These are phyloP conservation scores for Ciconia boyciana DNA, from an alignment of 2,113 vertebrate genomes.

Conservation along the genomic window DNA sequence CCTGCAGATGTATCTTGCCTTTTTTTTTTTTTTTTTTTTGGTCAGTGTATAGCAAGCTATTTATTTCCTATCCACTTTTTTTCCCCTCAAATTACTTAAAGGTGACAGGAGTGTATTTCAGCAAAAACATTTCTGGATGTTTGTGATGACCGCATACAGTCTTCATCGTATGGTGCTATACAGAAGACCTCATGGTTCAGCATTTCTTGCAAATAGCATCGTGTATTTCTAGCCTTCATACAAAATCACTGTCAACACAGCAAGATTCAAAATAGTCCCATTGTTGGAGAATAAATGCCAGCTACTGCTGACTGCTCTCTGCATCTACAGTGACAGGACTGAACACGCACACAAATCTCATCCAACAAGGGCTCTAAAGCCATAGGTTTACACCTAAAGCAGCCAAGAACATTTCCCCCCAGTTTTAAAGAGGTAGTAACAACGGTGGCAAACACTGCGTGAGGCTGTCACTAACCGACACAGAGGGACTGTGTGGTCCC, in stretches of 20 bases:
- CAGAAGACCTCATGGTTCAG: not conserved
- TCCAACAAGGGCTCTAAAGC: not conserved
- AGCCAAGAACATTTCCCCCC: not conserved
- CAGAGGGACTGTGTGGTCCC: too few relatives aligned
- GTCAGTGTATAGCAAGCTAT: not conserved
- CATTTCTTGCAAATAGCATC: not conserved
- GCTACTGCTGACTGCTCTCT: not conserved
- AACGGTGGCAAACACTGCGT: accelerated
- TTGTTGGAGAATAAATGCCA: not conserved
- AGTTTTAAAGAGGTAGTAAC: not conserved
- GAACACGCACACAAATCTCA: too few relatives aligned
- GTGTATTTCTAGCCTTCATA: not conserved
- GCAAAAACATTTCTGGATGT: not conserved
- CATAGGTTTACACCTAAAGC: not conserved
- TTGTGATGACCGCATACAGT: not conserved
- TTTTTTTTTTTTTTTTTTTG: not conserved
- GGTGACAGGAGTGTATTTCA: not conserved
- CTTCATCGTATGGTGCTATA: not conserved
- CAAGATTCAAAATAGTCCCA: not conserved
- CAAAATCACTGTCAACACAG: not conserved
- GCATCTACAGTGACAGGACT: not conserved
- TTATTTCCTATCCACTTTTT: not conserved
- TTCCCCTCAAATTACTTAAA: not conserved
- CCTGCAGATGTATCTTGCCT: not conserved
- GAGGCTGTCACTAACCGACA: not conserved